Conservation (phyloP, 2,113 vertebrate genomes). For the Smithornis capensis region DNA sequence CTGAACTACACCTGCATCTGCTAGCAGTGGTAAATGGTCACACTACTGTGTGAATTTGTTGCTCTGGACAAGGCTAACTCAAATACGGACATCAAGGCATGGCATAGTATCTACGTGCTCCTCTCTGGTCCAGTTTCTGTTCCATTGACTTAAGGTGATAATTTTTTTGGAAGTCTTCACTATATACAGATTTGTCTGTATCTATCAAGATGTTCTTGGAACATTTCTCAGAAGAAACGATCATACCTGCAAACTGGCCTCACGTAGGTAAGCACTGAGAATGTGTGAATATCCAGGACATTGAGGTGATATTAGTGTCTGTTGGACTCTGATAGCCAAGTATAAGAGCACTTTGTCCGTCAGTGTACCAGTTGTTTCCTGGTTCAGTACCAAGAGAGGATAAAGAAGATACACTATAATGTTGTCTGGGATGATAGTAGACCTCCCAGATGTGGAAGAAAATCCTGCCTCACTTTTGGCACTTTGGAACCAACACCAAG, state of each 20-base stretch:
- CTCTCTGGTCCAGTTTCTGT: constrained; percentile 43
- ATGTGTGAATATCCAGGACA: constrained; percentile 38
- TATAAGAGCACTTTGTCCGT: constrained; percentile 38
- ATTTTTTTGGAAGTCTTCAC: constrained; percentile 30
- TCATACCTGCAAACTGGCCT: constrained; percentile 41
- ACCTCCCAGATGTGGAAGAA: constrained; percentile 52
- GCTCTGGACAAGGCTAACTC: constrained; percentile 50
- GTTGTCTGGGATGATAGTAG: constrained; percentile 53
- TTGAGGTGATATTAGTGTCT: constrained; percentile 56
- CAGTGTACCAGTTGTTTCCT: constrained; percentile 50
- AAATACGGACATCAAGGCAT: constrained; percentile 39
- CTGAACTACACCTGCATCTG: constrained; percentile 50
- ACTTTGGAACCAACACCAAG: constrained; percentile 56
- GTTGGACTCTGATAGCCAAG: constrained; percentile 57
- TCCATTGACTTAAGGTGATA: constrained; percentile 38
- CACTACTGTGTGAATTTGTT: constrained; percentile 63
- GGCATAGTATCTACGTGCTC: constrained; percentile 32
- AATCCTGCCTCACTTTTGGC: constrained; percentile 64
- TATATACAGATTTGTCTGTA: constrained; percentile 23
- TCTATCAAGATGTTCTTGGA: constrained; percentile 54
- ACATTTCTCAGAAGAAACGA: constrained; percentile 49
- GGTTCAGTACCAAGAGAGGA: constrained; percentile 60
- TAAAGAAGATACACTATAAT: constrained; percentile 39
- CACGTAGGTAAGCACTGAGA: constrained; percentile 38
- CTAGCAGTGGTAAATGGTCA: constrained; percentile 45